Evolutionary conservation across 2,113 vertebrate genomes (phyloP).

Genomic region (Pagrus major): DNA sequence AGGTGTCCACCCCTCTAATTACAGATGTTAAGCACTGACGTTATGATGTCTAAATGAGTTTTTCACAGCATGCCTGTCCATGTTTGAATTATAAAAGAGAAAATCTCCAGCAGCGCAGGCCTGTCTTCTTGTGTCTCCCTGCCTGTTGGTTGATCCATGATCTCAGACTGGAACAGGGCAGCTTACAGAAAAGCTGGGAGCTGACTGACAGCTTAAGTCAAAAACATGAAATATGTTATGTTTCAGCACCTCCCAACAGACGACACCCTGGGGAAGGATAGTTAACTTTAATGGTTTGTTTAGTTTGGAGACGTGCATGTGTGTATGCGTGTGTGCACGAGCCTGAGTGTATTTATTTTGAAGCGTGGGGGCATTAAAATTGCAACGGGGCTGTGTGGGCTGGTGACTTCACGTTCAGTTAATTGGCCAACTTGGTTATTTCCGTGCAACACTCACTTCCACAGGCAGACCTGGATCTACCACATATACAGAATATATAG

Average conservation of each 20-base stretch:
- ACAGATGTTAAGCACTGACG: constrained; percentile 38
- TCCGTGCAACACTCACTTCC: constrained; percentile 44
- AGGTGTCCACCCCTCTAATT: constrained; percentile 51
- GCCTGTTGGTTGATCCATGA: constrained; percentile 43
- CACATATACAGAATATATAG: constrained; percentile 21
- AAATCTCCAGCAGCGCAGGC: constrained; percentile 31
- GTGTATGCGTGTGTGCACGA: not conserved
- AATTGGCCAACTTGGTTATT: constrained; percentile 67
- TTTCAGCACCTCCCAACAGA: constrained; percentile 68
- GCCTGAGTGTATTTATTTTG: constrained; percentile 39
- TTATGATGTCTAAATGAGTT: constrained; percentile 60
- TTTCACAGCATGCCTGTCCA: constrained; percentile 45
- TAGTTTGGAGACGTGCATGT: constrained; percentile 48
- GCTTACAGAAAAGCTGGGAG: constrained; percentile 57
- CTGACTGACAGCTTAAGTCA: constrained; percentile 72
- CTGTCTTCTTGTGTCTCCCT: constrained; percentile 37
- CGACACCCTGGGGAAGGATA: constrained; percentile 55
- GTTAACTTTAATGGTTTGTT: constrained; percentile 73
- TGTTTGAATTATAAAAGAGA: constrained; percentile 42
- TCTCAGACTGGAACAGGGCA: constrained; percentile 49
- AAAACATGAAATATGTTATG: constrained; percentile 68
- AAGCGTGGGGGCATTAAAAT: constrained; percentile 48
- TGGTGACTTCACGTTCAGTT: constrained; percentile 63
- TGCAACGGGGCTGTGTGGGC: constrained; percentile 44
- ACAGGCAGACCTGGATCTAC: constrained; percentile 41